These are phyloP conservation scores for Parapristionchus giblindavisi DNA, from an alignment of 2,888 invertebrate genomes.

Conservation along the genomic window DNA sequence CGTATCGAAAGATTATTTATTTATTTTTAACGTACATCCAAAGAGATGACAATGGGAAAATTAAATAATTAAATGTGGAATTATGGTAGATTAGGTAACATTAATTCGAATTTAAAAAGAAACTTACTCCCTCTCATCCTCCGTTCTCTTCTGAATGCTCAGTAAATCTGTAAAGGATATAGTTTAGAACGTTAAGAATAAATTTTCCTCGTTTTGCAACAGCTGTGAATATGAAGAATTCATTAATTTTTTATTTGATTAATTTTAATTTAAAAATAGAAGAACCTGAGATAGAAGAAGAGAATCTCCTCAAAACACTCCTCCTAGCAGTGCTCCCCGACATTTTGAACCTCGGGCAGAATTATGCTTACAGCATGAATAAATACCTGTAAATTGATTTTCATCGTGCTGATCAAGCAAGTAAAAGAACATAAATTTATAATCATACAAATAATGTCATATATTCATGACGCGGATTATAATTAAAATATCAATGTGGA, in stretches of 20 bases:
- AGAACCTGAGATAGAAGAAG: conserved; percentile 54
- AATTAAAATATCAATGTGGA: too few relatives aligned
- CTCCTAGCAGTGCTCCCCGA: background rate
- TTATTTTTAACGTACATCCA: too few relatives aligned
- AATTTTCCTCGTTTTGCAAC: background rate
- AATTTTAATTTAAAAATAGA: background rate
- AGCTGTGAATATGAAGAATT: background rate
- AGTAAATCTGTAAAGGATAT: conserved; percentile 51
- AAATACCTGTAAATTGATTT: too few relatives aligned
- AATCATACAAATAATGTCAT: too few relatives aligned
- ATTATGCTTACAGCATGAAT: too few relatives aligned
- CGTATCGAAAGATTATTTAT: background rate
- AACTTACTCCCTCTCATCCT: conserved; percentile 45
- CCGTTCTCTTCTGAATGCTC: conserved; percentile 45
- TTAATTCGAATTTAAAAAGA: background rate
- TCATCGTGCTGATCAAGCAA: too few relatives aligned
- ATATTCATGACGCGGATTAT: too few relatives aligned
- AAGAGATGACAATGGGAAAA: background rate
- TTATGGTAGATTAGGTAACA: background rate
- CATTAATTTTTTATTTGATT: background rate
- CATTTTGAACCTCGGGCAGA: too few relatives aligned
- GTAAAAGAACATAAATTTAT: too few relatives aligned
- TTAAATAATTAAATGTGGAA: background rate
- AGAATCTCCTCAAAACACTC: conserved; percentile 49
- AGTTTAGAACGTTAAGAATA: conserved; percentile 2